Base-by-base conservation (phyloP, 2,888 invertebrate genomes). In the Cremastobaeus sp. region DNA sequence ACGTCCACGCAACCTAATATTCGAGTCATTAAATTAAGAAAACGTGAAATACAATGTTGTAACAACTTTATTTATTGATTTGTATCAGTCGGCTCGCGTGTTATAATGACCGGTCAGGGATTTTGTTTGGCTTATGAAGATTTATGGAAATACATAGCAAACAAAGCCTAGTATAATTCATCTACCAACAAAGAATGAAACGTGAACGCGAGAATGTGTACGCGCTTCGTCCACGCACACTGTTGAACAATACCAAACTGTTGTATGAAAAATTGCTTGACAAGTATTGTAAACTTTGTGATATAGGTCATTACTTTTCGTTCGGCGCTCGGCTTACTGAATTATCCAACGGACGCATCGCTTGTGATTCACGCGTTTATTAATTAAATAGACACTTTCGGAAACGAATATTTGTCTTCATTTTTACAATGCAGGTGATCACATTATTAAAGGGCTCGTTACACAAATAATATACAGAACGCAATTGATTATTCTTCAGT, bases 41-140 rank as follows among this genome's bases (percentile, higher is more conserved):
- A 20, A 45, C 18, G 41, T 35, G 9, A 37, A 14, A 45, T 28
- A 18, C 18, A 20, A 11, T 47, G 20, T 54, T 45, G 21, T 41
- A 50, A 50, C 35, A 30, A 68, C 35, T 30, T 3, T 25, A 47
- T 47, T 76, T 74, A 76, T 77, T 71, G 77, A 77, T 76, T 77
- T 45, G 69, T 68, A 48, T 28, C 34, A 32, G 35, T 45, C 47
- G 57, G 45, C 43, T 69, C 48, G 43, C 66, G 45, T 48, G 64
- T 64, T 60, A 66, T 59, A 69, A 43, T 68, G 64, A 75, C 66
- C 68, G 57, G 59, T 50, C 50, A 34, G 70, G 62, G 76, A 78
- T 77, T 78, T 81, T 59, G 74, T 76, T 77, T 72, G 79, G 79
- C 75, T 81, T 79, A 81, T 78, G 79, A 71, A 81, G 76, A 82